Evolutionary conservation across 2,797 vertebrate species (phyloP).

Genomic region (Nyctibius grandis): DNA sequence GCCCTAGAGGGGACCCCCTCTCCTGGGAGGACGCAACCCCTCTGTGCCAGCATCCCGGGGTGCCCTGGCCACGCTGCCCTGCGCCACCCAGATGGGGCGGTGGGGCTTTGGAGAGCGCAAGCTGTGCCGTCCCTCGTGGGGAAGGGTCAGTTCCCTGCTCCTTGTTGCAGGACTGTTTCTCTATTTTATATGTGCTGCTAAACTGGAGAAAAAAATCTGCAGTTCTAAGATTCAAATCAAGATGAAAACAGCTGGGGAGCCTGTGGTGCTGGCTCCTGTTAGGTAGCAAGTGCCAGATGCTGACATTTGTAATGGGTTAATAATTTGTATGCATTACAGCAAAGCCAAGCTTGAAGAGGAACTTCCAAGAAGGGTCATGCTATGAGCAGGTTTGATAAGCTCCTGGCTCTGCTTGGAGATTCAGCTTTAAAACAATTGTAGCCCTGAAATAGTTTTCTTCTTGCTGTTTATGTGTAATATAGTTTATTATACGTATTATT

Average conservation of each 20-base stretch:
- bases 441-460: background rate
- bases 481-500: background rate
- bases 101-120: background rate
- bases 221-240: background rate
- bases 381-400: background rate
- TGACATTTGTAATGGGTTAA: background rate
- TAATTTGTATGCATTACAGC: background rate
- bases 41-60: fast-evolving
- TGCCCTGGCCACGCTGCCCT: background rate
- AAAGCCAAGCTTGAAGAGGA: background rate
- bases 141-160: background rate
- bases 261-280: background rate
- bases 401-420: background rate
- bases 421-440: background rate
- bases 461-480: background rate
- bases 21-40: fast-evolving
- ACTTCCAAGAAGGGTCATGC: background rate
- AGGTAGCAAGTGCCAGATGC: background rate
- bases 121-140: fast-evolving
- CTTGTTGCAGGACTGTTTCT: background rate
- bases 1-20: background rate
- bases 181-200: background rate
- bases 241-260: background rate
- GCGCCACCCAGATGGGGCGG: fast-evolving
- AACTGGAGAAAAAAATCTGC: background rate